Evolutionary conservation across 1,140 invertebrate genomes (phyloP), one percentile per base, ranked within the genome.

Genomic region (Hylyphantes graminicola): DNA sequence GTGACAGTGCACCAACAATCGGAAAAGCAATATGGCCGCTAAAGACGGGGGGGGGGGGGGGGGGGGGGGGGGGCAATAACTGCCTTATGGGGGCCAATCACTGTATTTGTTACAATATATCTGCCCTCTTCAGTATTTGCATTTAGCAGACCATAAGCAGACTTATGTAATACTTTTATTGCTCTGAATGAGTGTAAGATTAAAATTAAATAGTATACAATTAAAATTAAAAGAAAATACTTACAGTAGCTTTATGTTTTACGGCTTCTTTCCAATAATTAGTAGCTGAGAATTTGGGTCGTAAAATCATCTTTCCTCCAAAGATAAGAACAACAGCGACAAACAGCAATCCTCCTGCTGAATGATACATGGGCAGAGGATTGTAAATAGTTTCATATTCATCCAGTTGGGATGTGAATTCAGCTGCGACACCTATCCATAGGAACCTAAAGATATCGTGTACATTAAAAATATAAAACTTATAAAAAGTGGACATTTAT

Each of bases 231-330:
- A 12, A 61, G 17, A 15, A 61, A n/a, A n/a, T 15, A 88, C 93
- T 93, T 92, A 99, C 97, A 87, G 98, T 99, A 90, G 96, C 97
- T 17, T 98, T 93, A 89, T 98, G 96, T 88, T 96, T 96, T 57
- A 93, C 92, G 89, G 97, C 98, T 89, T 99, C 98, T n/a, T 92
- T 92, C 92, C 98, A 99, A 89, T 97, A 99, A 65, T 94, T 93
- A 21, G 96, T 96, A 50, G 97, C 98, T 12, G 97, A 99, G 90
- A 99, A 99, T 90, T 98, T 99, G 87, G 93, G 93, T 51, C 95
- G 91, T 74, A 99, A 93, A 5, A 97, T 95, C 65, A 95, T 92
- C 0, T 95, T 95, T 51, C 93, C 93, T 51, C 97, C 98, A 88
- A 93, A 93, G 2, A 98, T 88, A 8, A 99, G 88, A 17, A 94